phyloP scores from a whole-genome alignment of 2,113 vertebrate species.

The Prolemur simus region DNA sequence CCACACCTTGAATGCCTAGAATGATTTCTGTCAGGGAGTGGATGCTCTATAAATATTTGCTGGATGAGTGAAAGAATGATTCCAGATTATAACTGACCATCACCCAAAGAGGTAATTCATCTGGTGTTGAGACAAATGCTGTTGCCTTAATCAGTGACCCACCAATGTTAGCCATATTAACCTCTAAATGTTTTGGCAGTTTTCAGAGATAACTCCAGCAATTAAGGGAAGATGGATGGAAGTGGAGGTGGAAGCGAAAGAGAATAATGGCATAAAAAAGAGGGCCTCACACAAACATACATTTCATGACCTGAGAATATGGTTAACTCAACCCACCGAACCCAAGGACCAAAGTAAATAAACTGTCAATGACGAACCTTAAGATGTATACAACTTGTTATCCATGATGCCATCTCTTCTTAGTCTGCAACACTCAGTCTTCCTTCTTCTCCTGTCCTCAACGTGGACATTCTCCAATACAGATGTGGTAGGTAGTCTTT shows the following conservation, averaged over 20 bases:
- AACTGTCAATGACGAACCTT: background rate
- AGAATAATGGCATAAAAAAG: background rate
- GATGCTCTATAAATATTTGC: background rate
- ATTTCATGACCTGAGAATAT: background rate
- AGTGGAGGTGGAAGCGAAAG: background rate
- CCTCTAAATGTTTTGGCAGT: background rate
- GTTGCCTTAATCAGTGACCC: background rate
- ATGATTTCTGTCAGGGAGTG: background rate
- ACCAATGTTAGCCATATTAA: background rate
- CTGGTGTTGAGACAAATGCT: background rate
- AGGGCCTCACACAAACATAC: background rate
- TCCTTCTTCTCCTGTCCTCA: background rate
- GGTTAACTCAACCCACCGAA: background rate
- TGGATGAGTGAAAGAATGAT: background rate
- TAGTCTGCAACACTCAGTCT: background rate
- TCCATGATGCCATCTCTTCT: background rate
- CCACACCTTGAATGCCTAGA: background rate
- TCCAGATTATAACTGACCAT: background rate
- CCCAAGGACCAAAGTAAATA: background rate
- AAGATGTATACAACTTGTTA: background rate
- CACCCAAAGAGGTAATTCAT: background rate
- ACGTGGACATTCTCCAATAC: background rate
- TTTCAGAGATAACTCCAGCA: conserved; percentile 3
- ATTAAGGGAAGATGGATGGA: background rate
- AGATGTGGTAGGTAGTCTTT: background rate